Conservation (phyloP, 2,113 vertebrate genomes). For the Tetrao urogallus region DNA sequence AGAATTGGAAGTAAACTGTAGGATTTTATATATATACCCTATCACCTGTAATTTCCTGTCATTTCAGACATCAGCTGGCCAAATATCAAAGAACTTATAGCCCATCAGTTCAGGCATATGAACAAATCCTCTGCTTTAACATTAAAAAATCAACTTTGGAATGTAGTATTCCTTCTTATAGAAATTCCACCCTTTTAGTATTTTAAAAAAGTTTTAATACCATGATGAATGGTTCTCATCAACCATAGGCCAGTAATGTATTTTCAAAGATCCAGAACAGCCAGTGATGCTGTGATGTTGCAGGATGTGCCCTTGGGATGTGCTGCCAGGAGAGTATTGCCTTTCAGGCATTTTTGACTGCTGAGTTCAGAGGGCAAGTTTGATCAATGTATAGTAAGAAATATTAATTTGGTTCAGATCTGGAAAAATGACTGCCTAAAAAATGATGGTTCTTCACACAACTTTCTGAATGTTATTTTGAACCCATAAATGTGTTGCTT, state of each 20-base stretch:
- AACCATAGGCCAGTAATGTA: background rate
- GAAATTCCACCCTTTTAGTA: background rate
- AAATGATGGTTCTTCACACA: background rate
- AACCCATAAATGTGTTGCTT: constrained; percentile 14
- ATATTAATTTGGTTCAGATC: constrained; percentile 38
- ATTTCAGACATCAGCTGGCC: background rate
- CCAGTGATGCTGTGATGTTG: background rate
- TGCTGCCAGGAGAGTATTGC: background rate
- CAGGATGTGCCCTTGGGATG: background rate
- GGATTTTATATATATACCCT: background rate
- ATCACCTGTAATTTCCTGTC: background rate
- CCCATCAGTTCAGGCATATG: background rate
- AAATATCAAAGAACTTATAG: background rate
- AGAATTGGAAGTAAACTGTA: background rate
- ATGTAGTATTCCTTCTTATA: background rate
- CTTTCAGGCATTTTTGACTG: background rate
- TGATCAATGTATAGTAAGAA: constrained; percentile 17
- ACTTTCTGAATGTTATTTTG: constrained; percentile 3
- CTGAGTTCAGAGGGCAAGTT: constrained; percentile 5
- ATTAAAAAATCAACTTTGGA: background rate
- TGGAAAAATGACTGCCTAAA: constrained; percentile 10
- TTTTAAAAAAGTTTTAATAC: background rate
- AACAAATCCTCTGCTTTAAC: background rate
- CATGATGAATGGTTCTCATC: background rate
- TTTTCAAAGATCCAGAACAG: background rate